Evolutionary conservation across 2,797 vertebrate genomes (phyloP), one percentile per base, ranked within the genome.

Genomic region (Poeciliopsis turneri): DNA sequence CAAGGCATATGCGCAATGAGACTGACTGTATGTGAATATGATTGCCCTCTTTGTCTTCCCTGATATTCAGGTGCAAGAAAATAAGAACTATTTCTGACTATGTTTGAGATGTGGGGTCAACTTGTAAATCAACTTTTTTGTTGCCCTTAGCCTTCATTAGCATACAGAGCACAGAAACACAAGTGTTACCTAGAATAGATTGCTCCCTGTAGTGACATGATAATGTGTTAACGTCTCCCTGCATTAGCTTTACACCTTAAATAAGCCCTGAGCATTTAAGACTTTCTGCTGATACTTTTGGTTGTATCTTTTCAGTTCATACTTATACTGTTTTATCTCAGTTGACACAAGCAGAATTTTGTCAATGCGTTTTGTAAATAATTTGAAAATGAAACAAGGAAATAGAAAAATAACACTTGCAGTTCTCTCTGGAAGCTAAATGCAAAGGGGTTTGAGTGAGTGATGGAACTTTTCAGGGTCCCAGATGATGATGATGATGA

Each of bases 371-470:
- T 66, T 66, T 25, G 20, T 13, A 41, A n/a, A 69, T 43, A 69
- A 13, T 41, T 36, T 43, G 23, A 69, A 6, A 53, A 25, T 53
- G 1, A 23, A 16, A 28, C 1, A 5, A 18, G 13, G 0, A 66
- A 94, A 95, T 95, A 92, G 74, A 86, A 78, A 90, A 90, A 88
- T 92, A 87, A 83, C 88, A 89, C 81, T 78, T 18, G 43, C 75
- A 82, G 78, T 74, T 74, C 79, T 82, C 79, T 13, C 0, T 28
- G 64, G 77, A 49, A 16, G 53, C 7, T 0, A 4, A 76, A 84
- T 74, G 46, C 79, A 85, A 57, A 82, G 20, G 79, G 72, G 77
- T 92, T 79, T 66, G 79, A 78, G 74, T 75, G 64, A 69, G 72
- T 66, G 73, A 57, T 25, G 73, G 33, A 47, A 55, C 23, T 61